Percentiles rank a stretch among this genome's conserved stretches.
Evolutionary conservation across 1,140 invertebrate genomes (phyloP).

Genomic region (Panulirus ornatus): DNA sequence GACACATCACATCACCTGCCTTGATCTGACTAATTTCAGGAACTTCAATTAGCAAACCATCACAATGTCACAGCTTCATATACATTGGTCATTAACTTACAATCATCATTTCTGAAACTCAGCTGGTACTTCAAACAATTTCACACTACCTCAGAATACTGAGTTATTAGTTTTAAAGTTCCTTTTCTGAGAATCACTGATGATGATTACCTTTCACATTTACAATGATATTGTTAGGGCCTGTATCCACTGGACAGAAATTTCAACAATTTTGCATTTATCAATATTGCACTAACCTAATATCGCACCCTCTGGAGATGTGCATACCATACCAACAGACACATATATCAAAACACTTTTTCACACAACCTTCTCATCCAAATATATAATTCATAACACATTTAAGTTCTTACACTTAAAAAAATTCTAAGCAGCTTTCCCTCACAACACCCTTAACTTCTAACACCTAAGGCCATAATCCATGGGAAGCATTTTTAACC

Average conservation of each 20-base stretch:
- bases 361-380: slow-evolving; percentile 24
- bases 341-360: slow-evolving; percentile 22
- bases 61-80: slow-evolving; percentile 39
- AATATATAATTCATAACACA: neutral
- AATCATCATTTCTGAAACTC: slow-evolving; percentile 14
- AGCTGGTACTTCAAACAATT: neutral
- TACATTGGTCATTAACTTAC: neutral
- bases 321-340: slow-evolving; percentile 20
- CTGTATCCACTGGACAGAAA: neutral
- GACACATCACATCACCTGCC: slow-evolving; percentile 29
- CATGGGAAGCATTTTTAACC: slow-evolving; percentile 45
- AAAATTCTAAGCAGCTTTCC: slow-evolving; percentile 30
- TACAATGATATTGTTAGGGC: slow-evolving; percentile 12
- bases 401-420: slow-evolving; percentile 13
- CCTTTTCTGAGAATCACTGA: neutral
- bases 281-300: slow-evolving; percentile 42
- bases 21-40: slow-evolving; percentile 20
- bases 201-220: slow-evolving; percentile 13
- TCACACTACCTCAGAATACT: slow-evolving; percentile 1
- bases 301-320: slow-evolving; percentile 36
- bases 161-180: neutral
- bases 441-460: slow-evolving; percentile 32
- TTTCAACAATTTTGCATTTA: neutral
- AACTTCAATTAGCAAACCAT: slow-evolving; percentile 33
- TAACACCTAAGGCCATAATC: slow-evolving; percentile 46